Percentiles rank a stretch among this genome's conserved stretches.
Evolutionary conservation across 35 echinoderm and acorn worm genomes (phyloP).

Genomic region (Diadema setosum): DNA sequence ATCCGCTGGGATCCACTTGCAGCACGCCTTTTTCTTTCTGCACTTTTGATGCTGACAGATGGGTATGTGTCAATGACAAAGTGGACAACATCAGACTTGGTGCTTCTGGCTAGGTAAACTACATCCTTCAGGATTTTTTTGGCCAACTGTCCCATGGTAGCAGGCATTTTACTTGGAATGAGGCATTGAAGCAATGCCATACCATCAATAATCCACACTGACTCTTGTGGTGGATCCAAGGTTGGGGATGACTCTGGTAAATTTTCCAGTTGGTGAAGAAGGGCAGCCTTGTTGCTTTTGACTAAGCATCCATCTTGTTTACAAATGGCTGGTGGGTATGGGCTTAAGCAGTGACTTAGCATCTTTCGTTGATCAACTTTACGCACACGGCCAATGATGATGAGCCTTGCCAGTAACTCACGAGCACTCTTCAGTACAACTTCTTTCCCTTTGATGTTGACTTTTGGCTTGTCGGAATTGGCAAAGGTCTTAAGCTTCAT

Average conservation of each 20-base stretch:
- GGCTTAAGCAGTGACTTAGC: conserved; percentile 47
- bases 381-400: conserved; percentile 38
- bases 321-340: conserved; percentile 27
- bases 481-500: conserved; percentile 60
- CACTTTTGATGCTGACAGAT: conserved; percentile 6
- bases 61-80: conserved; percentile 53
- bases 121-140: neutral
- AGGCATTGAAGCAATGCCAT: neutral
- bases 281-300: conserved; percentile 64
- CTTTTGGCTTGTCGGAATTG: neutral
- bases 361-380: conserved; percentile 52
- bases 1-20: neutral
- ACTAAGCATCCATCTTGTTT: conserved; percentile 53
- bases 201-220: neutral
- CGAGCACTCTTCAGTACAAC: conserved; percentile 18
- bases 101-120: neutral
- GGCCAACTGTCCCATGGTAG: no score
- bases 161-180: no score
- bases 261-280: conserved; percentile 24
- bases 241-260: neutral
- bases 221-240: neutral
- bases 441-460: conserved; percentile 56
- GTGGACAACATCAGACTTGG: neutral
- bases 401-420: conserved; percentile 48
- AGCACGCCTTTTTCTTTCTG: conserved; percentile 25